Evolutionary conservation across 2,888 invertebrate genomes (phyloP), one percentile per base, ranked within the genome.

Genomic region (Toxonevra muliebris): DNA sequence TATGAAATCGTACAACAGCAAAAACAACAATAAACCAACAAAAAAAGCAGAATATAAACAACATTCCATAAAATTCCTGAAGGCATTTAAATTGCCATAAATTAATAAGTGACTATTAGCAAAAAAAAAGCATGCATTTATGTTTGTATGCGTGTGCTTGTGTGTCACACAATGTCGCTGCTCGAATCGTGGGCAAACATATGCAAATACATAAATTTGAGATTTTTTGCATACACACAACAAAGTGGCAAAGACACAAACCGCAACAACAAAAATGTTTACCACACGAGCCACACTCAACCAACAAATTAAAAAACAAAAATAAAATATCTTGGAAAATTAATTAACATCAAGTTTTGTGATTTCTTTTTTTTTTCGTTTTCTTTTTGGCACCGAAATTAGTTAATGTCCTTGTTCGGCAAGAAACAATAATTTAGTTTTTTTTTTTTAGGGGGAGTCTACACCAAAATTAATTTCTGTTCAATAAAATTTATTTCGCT

Each of bases 81-180:
- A 65, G 65, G 65, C 65, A 65, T 65, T 65, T 65, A 65, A 65
- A 65, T 65, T 65, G 65, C 59, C 59, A 65, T 65, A 65, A 65
- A 65, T 65, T 65, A 65, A 59, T 65, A 65, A 43, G 43, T 53
- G 59, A 19, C 65, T 59, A 65, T 65, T 65, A 65, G 59, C 52
- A 12, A 19, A 20, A 15, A 58, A 2, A 30, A 30, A 30, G 42
- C 19, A 42, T 12, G 17, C 41, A 20, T 42, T 8, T 30, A n/a
- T 43, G 1, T 53, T 7, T 42, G 42, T 8, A 12, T 17, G 53
- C 17, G 15, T 17, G 42, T 42, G 40, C 2, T 13, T 4, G 13
- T 19, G 41, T 15, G 54, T 57, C 45, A 17, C 55, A 63, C 17
- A 48, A 17, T 48, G 45, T 45, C 50, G 41, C 41, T 48, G 40